Conservation (phyloP, 2,113 vertebrate species). For the Salvelinus sp. region DNA sequence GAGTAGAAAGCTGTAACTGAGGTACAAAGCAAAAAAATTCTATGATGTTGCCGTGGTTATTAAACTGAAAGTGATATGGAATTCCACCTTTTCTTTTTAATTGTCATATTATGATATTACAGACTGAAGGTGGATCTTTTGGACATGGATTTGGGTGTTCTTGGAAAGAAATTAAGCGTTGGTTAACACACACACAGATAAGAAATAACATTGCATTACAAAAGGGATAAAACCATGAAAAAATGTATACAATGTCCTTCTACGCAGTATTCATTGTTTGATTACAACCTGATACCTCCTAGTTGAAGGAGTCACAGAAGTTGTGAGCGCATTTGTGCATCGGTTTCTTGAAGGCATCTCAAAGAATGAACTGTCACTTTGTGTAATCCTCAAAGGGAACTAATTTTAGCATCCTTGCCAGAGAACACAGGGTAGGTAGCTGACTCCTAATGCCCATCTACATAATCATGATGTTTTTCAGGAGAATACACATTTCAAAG, state of each 20-base stretch:
- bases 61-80: too few species aligned
- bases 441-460: slow-evolving; percentile 1
- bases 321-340: slow-evolving; percentile 8
- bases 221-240: neutral
- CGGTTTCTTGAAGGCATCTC: slow-evolving; percentile 2
- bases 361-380: slow-evolving; percentile 29
- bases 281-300: slow-evolving; percentile 6
- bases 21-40: too few species aligned
- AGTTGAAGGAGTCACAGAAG: neutral
- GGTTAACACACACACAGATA: neutral
- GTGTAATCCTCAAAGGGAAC: slow-evolving; percentile 20
- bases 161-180: too few species aligned
- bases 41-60: too few species aligned
- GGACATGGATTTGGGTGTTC: too few species aligned
- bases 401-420: slow-evolving; percentile 23
- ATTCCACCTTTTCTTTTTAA: too few species aligned
- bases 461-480: slow-evolving; percentile 5
- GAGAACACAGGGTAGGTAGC: slow-evolving; percentile 12
- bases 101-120: too few species aligned
- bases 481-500: neutral
- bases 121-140: too few species aligned
- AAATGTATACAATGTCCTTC: neutral
- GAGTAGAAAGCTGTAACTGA: too few species aligned
- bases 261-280: neutral
- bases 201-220: neutral